These are phyloP conservation scores for Lomographa bimaculata DNA, from an alignment of 2,888 invertebrate genomes.

Conservation along the genomic window DNA sequence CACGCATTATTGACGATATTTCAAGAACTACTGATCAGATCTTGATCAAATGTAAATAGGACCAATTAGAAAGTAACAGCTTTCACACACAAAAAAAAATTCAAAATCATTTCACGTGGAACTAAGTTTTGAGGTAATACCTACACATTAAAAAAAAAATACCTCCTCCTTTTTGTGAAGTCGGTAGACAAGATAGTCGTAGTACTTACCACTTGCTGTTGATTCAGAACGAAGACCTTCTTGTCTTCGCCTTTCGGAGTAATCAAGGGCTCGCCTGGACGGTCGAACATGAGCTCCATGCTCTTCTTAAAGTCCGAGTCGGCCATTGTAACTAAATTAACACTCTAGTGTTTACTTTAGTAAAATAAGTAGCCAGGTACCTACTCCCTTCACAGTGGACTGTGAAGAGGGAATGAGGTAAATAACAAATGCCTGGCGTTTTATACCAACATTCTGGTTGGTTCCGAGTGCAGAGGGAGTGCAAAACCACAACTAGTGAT, in stretches of 20 bases:
- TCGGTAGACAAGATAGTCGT: too few species aligned
- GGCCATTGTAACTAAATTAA: constrained; percentile 44
- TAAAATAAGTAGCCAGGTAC: constrained; percentile 19
- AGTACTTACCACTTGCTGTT: constrained; percentile 85
- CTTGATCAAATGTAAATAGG: background rate
- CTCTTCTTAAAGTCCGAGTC: constrained; percentile 44
- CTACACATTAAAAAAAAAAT: too few species aligned
- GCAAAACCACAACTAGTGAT: constrained; percentile 53
- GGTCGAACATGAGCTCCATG: constrained; percentile 80
- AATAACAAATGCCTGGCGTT: constrained; percentile 16
- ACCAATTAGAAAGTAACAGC: too few species aligned
- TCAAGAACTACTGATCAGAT: too few species aligned
- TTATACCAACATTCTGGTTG: constrained; percentile 34
- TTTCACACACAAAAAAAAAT: too few species aligned
- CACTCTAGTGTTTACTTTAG: constrained; percentile 4
- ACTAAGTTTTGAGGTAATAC: too few species aligned
- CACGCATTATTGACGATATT: too few species aligned
- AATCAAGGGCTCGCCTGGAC: constrained; percentile 85
- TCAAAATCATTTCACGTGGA: too few species aligned
- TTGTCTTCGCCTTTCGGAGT: constrained; percentile 85
- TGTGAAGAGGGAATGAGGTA: constrained; percentile 61
- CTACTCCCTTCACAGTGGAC: constrained; percentile 60
- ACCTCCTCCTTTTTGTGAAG: too few species aligned
- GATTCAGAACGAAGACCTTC: constrained; percentile 84
- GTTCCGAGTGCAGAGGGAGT: constrained; percentile 45